These are phyloP conservation scores for Mellilla xanthometata DNA, from an alignment of 2,888 invertebrate genomes.

Conservation along the genomic window DNA sequence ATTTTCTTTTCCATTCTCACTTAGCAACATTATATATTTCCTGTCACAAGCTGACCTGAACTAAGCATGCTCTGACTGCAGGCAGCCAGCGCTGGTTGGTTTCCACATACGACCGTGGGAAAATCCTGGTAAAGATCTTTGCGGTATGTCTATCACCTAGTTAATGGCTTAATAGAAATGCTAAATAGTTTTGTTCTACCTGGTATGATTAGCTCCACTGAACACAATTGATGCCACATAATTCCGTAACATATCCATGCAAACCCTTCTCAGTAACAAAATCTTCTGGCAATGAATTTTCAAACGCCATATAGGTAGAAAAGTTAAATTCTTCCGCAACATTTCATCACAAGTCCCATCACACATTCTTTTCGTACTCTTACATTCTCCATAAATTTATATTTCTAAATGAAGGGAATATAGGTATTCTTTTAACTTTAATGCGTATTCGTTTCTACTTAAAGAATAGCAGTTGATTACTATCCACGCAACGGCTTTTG, in stretches of 20 bases:
- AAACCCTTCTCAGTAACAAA: constrained; percentile 62
- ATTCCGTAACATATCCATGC: constrained; percentile 74
- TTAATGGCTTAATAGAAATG: too few species aligned
- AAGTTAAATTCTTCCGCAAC: constrained; percentile 45
- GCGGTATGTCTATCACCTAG: too few species aligned
- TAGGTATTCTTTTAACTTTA: constrained; percentile 51
- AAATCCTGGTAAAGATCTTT: too few species aligned
- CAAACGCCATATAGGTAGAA: constrained; percentile 54
- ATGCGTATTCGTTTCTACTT: constrained; percentile 45
- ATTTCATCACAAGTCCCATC: constrained; percentile 38
- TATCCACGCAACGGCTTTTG: constrained; percentile 54
- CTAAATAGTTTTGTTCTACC: constrained; percentile 43
- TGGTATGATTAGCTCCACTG: constrained; percentile 84
- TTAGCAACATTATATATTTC: too few species aligned
- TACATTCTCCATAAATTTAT: constrained; percentile 52
- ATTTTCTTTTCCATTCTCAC: too few species aligned
- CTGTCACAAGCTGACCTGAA: too few species aligned
- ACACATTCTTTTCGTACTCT: constrained; percentile 41
- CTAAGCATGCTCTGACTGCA: too few species aligned
- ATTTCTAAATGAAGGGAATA: constrained; percentile 47
- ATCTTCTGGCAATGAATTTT: constrained; percentile 55
- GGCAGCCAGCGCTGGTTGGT: too few species aligned
- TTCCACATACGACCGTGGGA: too few species aligned
- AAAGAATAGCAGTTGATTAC: constrained; percentile 47
- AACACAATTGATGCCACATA: constrained; percentile 86